Evolutionary conservation across 2,113 vertebrate genomes (phyloP).

Genomic region (Caretta caretta): DNA sequence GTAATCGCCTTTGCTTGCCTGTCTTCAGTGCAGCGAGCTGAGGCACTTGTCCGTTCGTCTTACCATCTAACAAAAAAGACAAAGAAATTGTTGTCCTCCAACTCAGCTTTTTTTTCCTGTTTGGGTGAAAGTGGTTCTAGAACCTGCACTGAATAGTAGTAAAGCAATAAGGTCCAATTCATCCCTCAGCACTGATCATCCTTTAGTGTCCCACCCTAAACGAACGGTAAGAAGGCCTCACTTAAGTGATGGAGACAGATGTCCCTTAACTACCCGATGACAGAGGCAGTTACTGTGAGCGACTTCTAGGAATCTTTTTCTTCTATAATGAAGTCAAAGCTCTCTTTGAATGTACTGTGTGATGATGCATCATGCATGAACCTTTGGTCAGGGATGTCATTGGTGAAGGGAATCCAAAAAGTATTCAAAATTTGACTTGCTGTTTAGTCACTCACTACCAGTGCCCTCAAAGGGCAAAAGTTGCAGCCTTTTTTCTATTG

Average conservation of each 20-base stretch:
- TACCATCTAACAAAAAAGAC: constrained; percentile 90
- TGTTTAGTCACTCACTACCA: constrained; percentile 84
- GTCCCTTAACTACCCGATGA: constrained; percentile 81
- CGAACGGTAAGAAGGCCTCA: constrained; percentile 86
- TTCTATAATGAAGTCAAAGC: constrained; percentile 81
- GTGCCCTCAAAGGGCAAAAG: constrained; percentile 81
- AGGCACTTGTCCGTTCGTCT: constrained; percentile 90
- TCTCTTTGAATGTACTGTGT: constrained; percentile 91
- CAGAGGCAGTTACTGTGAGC: constrained; percentile 89
- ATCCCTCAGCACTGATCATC: constrained; percentile 85
- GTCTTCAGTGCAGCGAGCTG: constrained; percentile 91
- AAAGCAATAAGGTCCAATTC: constrained; percentile 94
- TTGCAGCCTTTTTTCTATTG: constrained; percentile 82
- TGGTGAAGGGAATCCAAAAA: constrained; percentile 84
- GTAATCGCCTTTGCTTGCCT: constrained; percentile 93
- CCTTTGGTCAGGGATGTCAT: constrained; percentile 85
- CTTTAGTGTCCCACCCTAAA: constrained; percentile 78
- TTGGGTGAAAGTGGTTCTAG: constrained; percentile 89
- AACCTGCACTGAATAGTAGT: constrained; percentile 92
- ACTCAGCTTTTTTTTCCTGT: constrained; percentile 80
- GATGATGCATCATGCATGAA: constrained; percentile 90
- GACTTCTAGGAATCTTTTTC: constrained; percentile 82
- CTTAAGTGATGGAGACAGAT: constrained; percentile 79
- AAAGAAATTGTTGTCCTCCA: constrained; percentile 86
- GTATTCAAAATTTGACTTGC: constrained; percentile 83